phyloP scores from a whole-genome alignment of 2,797 vertebrate genomes.

The Amblyraja radiata region DNA sequence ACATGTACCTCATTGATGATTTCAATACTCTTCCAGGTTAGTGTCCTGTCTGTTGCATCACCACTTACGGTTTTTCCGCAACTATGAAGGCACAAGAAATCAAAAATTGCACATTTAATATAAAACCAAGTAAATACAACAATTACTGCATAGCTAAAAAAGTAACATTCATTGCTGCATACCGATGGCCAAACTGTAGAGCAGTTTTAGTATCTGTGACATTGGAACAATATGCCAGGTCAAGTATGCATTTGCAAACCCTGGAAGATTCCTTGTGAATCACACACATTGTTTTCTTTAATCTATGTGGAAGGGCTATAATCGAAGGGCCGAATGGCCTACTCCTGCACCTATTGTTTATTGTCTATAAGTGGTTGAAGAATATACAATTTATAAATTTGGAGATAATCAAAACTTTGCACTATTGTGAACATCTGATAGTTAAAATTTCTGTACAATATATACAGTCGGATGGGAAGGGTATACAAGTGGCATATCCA shows the following conservation, averaged over 20 bases:
- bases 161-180: neutral
- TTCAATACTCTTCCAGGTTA: conserved; percentile 81
- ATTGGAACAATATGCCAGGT: neutral
- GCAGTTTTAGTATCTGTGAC: neutral
- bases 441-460: no score
- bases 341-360: no score
- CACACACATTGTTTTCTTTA: neutral
- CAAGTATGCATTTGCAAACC: neutral
- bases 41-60: conserved; percentile 30
- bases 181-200: neutral
- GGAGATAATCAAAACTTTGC: no score
- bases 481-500: no score
- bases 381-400: no score
- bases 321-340: no score
- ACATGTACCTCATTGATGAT: conserved; percentile 85
- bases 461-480: no score
- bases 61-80: neutral
- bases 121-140: neutral
- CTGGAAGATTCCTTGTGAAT: neutral
- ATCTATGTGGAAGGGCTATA: no score
- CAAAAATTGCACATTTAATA: neutral
- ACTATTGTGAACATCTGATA: no score
- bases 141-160: neutral
- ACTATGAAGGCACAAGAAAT: neutral
- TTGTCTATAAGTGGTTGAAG: no score